Evolutionary conservation across 2,113 vertebrate species (phyloP).

Genomic region (Ascaphus truei): DNA sequence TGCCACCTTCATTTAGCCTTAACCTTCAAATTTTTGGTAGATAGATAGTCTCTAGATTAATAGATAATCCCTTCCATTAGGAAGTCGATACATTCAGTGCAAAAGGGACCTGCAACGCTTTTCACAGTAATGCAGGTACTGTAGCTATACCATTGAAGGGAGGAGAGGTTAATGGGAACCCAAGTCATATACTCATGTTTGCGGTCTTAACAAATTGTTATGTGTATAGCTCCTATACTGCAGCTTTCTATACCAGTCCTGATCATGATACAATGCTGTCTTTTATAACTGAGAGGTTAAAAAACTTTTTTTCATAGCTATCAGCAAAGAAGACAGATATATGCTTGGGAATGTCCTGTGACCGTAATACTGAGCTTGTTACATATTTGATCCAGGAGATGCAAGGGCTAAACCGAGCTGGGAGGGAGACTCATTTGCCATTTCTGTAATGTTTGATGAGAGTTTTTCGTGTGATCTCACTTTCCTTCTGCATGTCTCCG

Average conservation of each 20-base stretch:
- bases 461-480: too few relatives aligned
- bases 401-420: slow-evolving; percentile 6
- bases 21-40: too few relatives aligned
- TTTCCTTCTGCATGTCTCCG: too few relatives aligned
- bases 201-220: too few relatives aligned
- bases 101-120: too few relatives aligned
- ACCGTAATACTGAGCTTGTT: background rate
- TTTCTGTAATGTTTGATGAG: too few relatives aligned
- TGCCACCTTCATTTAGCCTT: slow-evolving; percentile 12
- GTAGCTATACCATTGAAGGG: too few relatives aligned
- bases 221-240: background rate
- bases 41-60: background rate
- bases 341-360: background rate
- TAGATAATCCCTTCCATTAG: background rate
- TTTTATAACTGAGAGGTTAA: slow-evolving; percentile 4
- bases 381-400: slow-evolving; percentile 7
- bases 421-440: background rate
- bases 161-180: background rate
- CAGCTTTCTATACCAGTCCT: background rate
- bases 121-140: too few relatives aligned
- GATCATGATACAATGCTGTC: background rate
- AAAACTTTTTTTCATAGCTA: background rate
- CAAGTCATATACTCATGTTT: background rate
- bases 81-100: too few relatives aligned
- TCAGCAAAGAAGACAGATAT: background rate